Evolutionary conservation across 2,888 invertebrate genomes (phyloP).

Genomic region (Hypselothyrea guttata): DNA sequence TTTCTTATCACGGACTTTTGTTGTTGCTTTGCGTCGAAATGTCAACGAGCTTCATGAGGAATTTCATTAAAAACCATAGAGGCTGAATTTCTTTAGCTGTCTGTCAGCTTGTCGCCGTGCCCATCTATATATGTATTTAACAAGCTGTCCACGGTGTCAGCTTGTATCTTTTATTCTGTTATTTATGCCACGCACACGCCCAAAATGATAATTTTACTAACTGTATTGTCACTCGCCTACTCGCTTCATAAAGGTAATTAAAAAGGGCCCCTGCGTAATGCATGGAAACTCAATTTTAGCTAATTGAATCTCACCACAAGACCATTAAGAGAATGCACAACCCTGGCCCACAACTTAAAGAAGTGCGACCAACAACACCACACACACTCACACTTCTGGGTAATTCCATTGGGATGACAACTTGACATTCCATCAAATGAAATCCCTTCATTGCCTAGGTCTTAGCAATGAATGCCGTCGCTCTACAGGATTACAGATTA

Average conservation of each 20-base stretch:
- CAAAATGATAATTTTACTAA: conserved; percentile 13
- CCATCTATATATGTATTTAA: conserved; percentile 4
- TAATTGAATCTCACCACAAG: conserved; percentile 46
- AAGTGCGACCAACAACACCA: conserved; percentile 10
- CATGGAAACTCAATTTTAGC: conserved; percentile 25
- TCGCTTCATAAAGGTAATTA: conserved; percentile 52
- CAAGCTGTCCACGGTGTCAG: conserved; percentile 1
- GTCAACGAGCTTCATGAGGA: conserved; percentile 35
- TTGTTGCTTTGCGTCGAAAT: conserved; percentile 12
- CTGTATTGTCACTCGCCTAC: conserved; percentile 1
- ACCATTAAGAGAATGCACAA: conserved; percentile 12
- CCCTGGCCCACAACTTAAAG: conserved; percentile 27
- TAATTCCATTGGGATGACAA: conserved; percentile 20
- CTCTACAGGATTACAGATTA: conserved; percentile 47
- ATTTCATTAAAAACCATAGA: conserved; percentile 48
- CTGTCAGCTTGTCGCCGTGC: neutral
- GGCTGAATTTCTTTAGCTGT: conserved; percentile 32
- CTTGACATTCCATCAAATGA: conserved; percentile 56
- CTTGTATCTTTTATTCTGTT: conserved; percentile 8
- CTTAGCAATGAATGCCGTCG: conserved; percentile 31
- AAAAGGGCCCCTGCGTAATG: conserved; percentile 36
- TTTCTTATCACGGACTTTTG: conserved; percentile 25
- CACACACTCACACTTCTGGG: conserved; percentile 1
- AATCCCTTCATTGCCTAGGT: conserved; percentile 41
- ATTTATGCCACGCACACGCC: conserved; percentile 35